phyloP scores from a whole-genome alignment of 2,888 invertebrate genomes.

The Hypolimnas misippus region DNA sequence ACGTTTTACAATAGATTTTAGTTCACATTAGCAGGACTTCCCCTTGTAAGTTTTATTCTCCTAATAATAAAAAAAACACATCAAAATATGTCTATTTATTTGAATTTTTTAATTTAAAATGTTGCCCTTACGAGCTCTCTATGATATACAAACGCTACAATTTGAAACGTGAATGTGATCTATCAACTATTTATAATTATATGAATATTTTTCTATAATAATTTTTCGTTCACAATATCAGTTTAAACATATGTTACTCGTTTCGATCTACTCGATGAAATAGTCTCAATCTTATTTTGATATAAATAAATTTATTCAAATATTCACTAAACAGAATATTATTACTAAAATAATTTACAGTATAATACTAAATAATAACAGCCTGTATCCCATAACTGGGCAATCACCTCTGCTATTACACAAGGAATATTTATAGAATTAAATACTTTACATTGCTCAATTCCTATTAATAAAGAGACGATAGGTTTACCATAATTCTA shows the following conservation, averaged over 20 bases:
- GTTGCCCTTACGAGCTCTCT: not conserved
- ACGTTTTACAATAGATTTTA: too few relatives aligned
- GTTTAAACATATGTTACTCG: too few relatives aligned
- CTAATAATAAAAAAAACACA: not conserved
- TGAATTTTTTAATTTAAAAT: not conserved
- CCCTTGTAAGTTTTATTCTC: too few relatives aligned
- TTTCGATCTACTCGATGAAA: too few relatives aligned
- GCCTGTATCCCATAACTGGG: too few relatives aligned
- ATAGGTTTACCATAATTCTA: not conserved
- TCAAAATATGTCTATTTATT: not conserved
- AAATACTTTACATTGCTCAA: not conserved
- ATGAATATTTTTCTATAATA: too few relatives aligned
- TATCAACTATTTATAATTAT: not conserved
- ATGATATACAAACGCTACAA: not conserved
- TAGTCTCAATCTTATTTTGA: not conserved
- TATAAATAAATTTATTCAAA: not conserved
- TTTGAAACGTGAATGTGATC: not conserved
- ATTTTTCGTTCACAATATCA: too few relatives aligned
- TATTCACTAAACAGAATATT: too few relatives aligned
- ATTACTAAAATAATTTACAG: too few relatives aligned
- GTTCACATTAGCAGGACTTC: too few relatives aligned
- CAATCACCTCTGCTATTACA: too few relatives aligned
- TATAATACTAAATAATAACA: not conserved
- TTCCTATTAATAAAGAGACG: not conserved
- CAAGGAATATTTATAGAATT: not conserved